Evolutionary conservation across 2,797 vertebrate species (phyloP).

Genomic region (Gila robusta): DNA sequence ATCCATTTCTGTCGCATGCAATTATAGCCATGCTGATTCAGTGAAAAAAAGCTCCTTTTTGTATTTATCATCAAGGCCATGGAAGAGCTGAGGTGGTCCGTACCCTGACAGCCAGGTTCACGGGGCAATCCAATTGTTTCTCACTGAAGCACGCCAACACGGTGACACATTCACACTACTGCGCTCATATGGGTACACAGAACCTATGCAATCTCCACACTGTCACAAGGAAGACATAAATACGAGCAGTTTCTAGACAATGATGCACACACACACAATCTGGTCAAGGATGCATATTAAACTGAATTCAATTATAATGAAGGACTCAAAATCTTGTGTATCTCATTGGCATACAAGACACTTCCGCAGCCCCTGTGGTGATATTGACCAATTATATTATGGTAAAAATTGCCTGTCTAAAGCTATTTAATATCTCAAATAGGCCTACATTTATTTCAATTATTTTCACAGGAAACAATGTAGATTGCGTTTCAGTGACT

Average conservation of each 20-base stretch:
- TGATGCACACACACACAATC: neutral
- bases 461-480: neutral
- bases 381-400: neutral
- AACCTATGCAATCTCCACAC: neutral
- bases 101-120: constrained; percentile 28
- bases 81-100: constrained; percentile 64
- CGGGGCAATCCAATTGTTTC: constrained; percentile 24
- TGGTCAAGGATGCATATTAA: neutral
- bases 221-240: constrained; percentile 12
- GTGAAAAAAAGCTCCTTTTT: constrained; percentile 68
- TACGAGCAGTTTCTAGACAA: constrained; percentile 14
- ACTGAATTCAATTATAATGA: neutral
- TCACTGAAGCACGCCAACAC: constrained; percentile 43
- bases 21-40: constrained; percentile 80
- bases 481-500: neutral
- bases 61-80: constrained; percentile 74
- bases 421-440: neutral
- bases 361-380: neutral
- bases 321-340: neutral
- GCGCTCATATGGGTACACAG: neutral
- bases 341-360: neutral
- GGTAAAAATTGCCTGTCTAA: constrained; percentile 3
- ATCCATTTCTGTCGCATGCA: constrained; percentile 79
- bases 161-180: constrained; percentile 33
- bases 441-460: neutral